phyloP scores from a whole-genome alignment of 2,888 invertebrate species.

The Heliconius erato region DNA sequence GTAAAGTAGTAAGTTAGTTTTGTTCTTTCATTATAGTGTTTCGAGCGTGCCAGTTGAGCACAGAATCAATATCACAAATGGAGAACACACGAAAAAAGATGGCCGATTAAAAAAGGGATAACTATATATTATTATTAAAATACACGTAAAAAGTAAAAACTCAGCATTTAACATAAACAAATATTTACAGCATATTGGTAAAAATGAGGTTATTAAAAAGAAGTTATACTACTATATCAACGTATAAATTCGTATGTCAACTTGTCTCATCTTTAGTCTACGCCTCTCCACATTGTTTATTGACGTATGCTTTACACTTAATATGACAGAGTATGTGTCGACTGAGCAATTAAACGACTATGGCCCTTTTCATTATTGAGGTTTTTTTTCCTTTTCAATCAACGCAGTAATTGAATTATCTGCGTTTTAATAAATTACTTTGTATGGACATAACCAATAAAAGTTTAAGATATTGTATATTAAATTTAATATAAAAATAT shows the following conservation, averaged over 20 bases:
- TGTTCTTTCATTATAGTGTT: too few species aligned
- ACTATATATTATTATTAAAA: too few species aligned
- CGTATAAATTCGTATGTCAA: neutral
- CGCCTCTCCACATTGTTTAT: slow-evolving; percentile 52
- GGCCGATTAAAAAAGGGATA: too few species aligned
- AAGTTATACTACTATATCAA: too few species aligned
- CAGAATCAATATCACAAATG: too few species aligned
- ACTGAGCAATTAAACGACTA: slow-evolving; percentile 38
- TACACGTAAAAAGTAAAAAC: too few species aligned
- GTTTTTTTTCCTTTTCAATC: slow-evolving; percentile 28
- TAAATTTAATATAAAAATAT: neutral
- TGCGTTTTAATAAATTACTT: neutral
- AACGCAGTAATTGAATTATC: slow-evolving; percentile 25
- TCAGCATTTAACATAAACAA: too few species aligned
- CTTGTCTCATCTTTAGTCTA: slow-evolving; percentile 33
- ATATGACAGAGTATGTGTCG: slow-evolving; percentile 55
- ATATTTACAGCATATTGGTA: too few species aligned
- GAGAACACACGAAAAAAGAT: too few species aligned
- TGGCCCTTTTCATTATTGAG: slow-evolving; percentile 26
- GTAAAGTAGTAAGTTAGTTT: too few species aligned
- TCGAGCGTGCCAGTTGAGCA: too few species aligned
- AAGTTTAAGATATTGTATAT: neutral
- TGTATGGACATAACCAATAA: neutral
- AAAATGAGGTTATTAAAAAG: too few species aligned
- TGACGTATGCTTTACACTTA: slow-evolving; percentile 60